phyloP scores from a whole-genome alignment of 2,888 invertebrate genomes.

The Sialis fuliginosa region DNA sequence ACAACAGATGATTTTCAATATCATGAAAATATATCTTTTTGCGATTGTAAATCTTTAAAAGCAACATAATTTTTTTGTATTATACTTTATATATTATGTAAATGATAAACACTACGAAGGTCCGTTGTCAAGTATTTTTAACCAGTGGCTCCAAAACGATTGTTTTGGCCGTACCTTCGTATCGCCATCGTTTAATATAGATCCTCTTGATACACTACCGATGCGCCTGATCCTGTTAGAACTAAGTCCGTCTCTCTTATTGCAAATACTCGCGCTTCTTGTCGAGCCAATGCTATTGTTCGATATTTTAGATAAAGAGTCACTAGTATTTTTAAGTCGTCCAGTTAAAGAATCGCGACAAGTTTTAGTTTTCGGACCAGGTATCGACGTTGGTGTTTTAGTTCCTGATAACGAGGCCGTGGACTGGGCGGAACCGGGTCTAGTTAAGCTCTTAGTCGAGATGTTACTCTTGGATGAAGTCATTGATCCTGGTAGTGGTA shows the following conservation, averaged over 20 bases:
- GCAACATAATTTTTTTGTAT: not conserved
- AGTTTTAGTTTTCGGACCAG: slow-evolving; percentile 16
- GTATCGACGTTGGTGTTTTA: slow-evolving; percentile 20
- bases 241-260: slow-evolving; percentile 1
- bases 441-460: slow-evolving; percentile 7
- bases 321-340: slow-evolving; percentile 28
- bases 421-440: slow-evolving; percentile 8
- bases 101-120: slow-evolving; percentile 23
- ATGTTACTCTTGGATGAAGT: slow-evolving; percentile 32
- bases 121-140: slow-evolving; percentile 39
- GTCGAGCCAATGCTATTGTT: slow-evolving; percentile 17
- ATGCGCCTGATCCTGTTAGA: slow-evolving; percentile 16
- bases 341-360: slow-evolving; percentile 31
- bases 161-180: slow-evolving; percentile 56
- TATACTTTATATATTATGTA: slow-evolving; percentile 4
- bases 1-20: not conserved
- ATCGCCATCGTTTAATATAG: slow-evolving; percentile 21
- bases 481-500: slow-evolving; percentile 41
- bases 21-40: slow-evolving; percentile 2
- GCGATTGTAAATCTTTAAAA: slow-evolving; percentile 2
- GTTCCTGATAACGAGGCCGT: slow-evolving; percentile 20
- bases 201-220: slow-evolving; percentile 15
- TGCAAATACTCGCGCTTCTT: slow-evolving; percentile 12
- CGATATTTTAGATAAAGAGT: slow-evolving; percentile 26
- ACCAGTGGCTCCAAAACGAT: slow-evolving; percentile 47